Evolutionary conservation across 2,797 vertebrate species (phyloP), one percentile per base, ranked within the genome.

Genomic region (Ptychobarbus kaznakovi): DNA sequence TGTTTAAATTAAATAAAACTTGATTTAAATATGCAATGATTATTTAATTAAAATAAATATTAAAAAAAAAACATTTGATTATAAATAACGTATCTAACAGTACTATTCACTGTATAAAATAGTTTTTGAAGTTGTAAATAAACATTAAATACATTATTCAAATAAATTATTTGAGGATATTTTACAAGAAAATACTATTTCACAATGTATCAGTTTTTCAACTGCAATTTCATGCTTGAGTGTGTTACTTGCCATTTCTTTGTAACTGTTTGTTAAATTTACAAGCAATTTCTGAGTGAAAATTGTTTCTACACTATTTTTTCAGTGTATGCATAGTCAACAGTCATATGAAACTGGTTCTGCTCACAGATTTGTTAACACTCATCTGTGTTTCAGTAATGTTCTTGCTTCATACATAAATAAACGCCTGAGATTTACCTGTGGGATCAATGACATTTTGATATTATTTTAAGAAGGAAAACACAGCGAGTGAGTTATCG

Each of bases 391-490:
- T 25, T 25, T 18, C 3, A n/a, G 28, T 35, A 61, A 32, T 80
- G 69, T 82, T 87, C 28, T 82, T 80, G 78, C 25, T 9, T 75
- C 13, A 70, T 63, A 32, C 58, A 65, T n/a, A 90, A 86, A 86
- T 88, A 86, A 86, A 79, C 18, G 1, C 15, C 10, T 25, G 20
- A 38, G 35, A 68, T 81, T 72, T 66, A 38, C 66, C 56, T 76
- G 72, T 61, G 16, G n/a, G 85, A 58, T 86, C 75, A 49, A 25
- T 83, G 66, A 46, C 32, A 58, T 86, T 80, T 75, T 79, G 3
- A 68, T 81, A 84, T 82, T 80, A 69, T 90, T 88, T 78, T 70
- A 84, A 63, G 28, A 85, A 16, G 77, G 44, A 75, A 83, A 83
- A 83, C 65, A 81, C 56, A 87, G 74, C 53, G 22, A 81, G 49